Base-by-base conservation (phyloP, 2,113 vertebrate species). In the Solenodon paradoxus region DNA sequence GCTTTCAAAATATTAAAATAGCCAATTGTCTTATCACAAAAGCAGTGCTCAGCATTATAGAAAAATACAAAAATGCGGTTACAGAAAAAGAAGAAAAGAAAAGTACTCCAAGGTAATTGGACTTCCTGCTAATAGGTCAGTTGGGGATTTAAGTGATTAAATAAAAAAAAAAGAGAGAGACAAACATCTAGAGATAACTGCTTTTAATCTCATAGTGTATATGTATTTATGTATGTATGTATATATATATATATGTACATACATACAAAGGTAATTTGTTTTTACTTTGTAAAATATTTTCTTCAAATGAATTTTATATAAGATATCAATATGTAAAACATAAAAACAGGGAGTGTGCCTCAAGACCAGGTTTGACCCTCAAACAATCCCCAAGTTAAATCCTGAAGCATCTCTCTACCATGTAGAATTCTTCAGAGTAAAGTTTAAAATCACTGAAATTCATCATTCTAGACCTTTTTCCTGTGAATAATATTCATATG, bases 1-100 rank as follows among this genome's bases (percentile, higher is more conserved):
- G 78, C 24, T 66, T 96, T 90, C 85, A 83, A 69, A 88, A 81
- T 85, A 72, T 63, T 85, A 87, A 93, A 95, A 55, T 55, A n/a
- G 32, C 15, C 42, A 24, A 82, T 83, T 69, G 78, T 89, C 35
- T 32, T 66, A 64, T 30, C 71, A 49, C 1, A 30, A 90, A 96
- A 90, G 35, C 71, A 55, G 35, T 45, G 22, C 24, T 66, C 57
- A 55, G 9, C 13, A 26, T 53, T 88, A 51, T 3, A 82, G 30
- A 86, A 78, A 94, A 90, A 55, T 49, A 69, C 53, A 51, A 78
- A 89, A 81, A 87, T 5, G 9, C 35, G 82, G 26, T 24, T 40
- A 40, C 78, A 19, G 24, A 72, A 82, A 92, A 38, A 32, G 22
- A 82, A 82, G 51, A 64, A 88, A 61, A 66, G 49, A 53, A 80